Base-by-base conservation (phyloP, 2,797 vertebrate genomes). In the Anabacerthia variegaticeps region DNA sequence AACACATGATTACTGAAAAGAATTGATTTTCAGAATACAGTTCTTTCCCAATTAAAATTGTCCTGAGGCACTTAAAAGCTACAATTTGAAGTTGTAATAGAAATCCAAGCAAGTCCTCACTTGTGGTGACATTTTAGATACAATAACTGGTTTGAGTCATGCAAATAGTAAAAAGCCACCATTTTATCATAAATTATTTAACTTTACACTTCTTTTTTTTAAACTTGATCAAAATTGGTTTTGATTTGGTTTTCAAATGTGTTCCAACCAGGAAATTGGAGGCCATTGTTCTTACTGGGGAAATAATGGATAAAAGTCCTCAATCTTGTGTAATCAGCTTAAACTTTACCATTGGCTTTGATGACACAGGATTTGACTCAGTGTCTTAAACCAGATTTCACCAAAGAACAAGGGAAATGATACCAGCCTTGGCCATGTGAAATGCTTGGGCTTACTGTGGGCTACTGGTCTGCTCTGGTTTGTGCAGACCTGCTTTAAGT, bases 41-140 rank as follows among this genome's bases (percentile, higher is more conserved):
- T 62, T 88, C 74, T 95, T 82, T 88, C 73, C 67, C 58, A 92
- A 77, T 92, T 92, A 88, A 93, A 90, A 43, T 77, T 92, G 69
- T 81, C 93, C 88, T 12, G 36, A 71, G 83, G 74, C 79, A 43
- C n/a, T 87, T 43, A 55, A 71, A 93, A 85, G 22, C 48, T 77
- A 1, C 79, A 54, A 85, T 90, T 58, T 88, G n/a, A 87, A 88
- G 37, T 66, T 78, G 49, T 69, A 71, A 58, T 41, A 85, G 91
- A 91, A 94, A 78, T 75, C 54, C 37, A 89, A 73, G 63, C 11
- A 68, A 76, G n/a, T 89, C 46, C 43, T 92, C 39, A 30, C 54
- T 88, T 68, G 48, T 15, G 6, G 67, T 68, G 39, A 10, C 79
- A 22, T 72, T 94, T 93, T 61, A 84, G 44, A 49, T 56, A 56